Conservation (phyloP, 2,113 vertebrate genomes). For the Phoenicopterus ruber region DNA sequence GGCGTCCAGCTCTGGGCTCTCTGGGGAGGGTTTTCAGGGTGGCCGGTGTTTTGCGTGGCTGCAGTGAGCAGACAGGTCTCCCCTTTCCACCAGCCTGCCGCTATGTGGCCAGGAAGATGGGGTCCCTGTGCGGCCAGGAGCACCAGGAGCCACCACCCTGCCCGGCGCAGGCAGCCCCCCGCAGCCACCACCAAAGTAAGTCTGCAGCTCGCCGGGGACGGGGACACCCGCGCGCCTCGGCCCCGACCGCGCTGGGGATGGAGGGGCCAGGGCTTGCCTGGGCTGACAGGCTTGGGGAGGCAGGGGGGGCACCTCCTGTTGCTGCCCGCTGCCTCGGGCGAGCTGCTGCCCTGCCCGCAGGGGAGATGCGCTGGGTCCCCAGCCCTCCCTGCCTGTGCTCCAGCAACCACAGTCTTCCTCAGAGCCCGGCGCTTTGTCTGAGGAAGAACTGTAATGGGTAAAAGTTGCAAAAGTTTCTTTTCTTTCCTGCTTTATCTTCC, state of each 20-base stretch:
- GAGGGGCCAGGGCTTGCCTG: neutral
- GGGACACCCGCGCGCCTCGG: accelerated
- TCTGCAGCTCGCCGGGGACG: accelerated
- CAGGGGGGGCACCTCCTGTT: neutral
- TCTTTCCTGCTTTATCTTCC: neutral
- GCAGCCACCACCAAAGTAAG: neutral
- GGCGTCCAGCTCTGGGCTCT: accelerated
- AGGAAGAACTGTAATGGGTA: neutral
- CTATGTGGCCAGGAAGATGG: neutral
- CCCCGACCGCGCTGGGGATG: accelerated
- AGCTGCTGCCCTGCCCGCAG: neutral
- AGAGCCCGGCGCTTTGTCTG: accelerated
- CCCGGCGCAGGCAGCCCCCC: neutral
- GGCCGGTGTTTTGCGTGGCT: neutral
- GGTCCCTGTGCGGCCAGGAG: neutral
- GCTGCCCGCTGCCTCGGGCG: neutral
- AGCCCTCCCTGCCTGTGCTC: neutral
- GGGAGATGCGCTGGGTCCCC: neutral
- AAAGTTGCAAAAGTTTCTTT: neutral
- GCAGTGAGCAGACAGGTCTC: neutral
- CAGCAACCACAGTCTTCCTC: neutral
- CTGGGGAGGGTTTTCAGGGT: accelerated
- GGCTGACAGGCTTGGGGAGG: neutral
- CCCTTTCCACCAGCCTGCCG: neutral
- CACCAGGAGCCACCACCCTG: neutral